Percentiles rank a stretch among this genome's conserved stretches.
Conservation (phyloP, 35 echinoderm and acorn worm genomes). For the Lytechinus pictus region DNA sequence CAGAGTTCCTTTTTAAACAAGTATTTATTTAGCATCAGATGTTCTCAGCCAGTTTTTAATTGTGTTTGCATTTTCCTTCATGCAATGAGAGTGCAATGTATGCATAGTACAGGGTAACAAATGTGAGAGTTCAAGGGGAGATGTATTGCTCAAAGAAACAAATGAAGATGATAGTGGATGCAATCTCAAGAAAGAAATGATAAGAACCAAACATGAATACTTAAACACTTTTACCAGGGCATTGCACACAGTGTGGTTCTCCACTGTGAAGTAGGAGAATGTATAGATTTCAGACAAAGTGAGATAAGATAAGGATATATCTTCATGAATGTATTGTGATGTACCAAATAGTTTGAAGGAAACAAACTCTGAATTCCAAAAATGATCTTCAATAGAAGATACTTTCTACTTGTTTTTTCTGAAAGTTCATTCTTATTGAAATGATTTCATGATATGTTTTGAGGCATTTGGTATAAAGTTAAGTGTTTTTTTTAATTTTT, state of each 20-base stretch:
- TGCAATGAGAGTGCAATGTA: slow-evolving; percentile 47
- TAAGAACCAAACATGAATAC: background rate
- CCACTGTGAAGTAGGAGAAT: background rate
- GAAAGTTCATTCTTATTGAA: too few relatives aligned
- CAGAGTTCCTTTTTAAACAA: slow-evolving; percentile 6
- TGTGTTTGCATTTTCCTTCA: slow-evolving; percentile 45
- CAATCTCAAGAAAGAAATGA: background rate
- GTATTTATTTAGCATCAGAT: slow-evolving; percentile 38
- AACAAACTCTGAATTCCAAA: background rate
- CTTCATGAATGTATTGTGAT: background rate
- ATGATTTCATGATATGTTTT: too few relatives aligned
- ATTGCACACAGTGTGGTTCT: background rate
- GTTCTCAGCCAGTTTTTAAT: slow-evolving; percentile 14
- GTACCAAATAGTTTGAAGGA: background rate
- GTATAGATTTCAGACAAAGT: background rate
- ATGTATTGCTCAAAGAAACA: background rate
- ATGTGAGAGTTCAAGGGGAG: background rate
- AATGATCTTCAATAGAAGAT: background rate
- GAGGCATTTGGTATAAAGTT: too few relatives aligned
- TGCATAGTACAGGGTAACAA: slow-evolving; percentile 53
- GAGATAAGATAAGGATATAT: background rate
- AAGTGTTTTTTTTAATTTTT: too few relatives aligned
- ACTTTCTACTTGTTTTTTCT: too few relatives aligned
- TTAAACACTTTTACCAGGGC: background rate
- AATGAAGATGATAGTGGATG: slow-evolving; percentile 16